Conservation (phyloP, 1,140 invertebrate species). For the Pachypeltis micranthus region DNA sequence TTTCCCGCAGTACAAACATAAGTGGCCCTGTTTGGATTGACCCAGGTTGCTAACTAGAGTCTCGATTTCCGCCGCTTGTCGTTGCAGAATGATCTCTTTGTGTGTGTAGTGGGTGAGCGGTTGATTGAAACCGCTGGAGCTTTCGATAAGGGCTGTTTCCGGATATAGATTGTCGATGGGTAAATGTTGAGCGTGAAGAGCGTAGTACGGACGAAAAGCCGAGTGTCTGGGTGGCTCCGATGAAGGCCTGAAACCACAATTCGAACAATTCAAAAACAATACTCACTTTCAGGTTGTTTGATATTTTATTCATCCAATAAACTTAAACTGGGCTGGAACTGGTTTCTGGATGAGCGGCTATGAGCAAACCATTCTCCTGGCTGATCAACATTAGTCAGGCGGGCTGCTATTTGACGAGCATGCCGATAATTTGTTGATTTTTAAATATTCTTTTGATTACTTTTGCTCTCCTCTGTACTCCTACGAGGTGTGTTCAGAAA, state of each 20-base stretch:
- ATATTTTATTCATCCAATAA: too few relatives aligned
- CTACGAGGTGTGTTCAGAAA: too few relatives aligned
- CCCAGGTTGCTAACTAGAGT: slow-evolving; percentile 68
- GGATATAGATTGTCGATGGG: slow-evolving; percentile 7
- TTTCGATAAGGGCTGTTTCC: not conserved
- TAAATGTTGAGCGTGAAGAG: slow-evolving; percentile 11
- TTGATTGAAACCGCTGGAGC: not conserved
- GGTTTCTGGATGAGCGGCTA: too few relatives aligned
- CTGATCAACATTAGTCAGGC: too few relatives aligned
- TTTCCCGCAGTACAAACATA: slow-evolving; percentile 79
- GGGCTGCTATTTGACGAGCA: too few relatives aligned
- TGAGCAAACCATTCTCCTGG: too few relatives aligned
- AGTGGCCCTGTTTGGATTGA: slow-evolving; percentile 59
- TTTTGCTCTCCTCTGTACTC: too few relatives aligned
- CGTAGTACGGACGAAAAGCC: slow-evolving; percentile 38
- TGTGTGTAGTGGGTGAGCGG: not conserved
- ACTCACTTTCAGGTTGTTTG: too few relatives aligned
- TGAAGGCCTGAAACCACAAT: slow-evolving; percentile 14
- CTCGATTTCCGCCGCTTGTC: slow-evolving; percentile 47
- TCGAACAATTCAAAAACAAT: too few relatives aligned
- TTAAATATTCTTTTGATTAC: too few relatives aligned
- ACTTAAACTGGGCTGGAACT: too few relatives aligned
- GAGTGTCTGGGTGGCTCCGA: slow-evolving; percentile 29
- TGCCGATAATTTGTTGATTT: too few relatives aligned
- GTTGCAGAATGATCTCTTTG: slow-evolving; percentile 1